Evolutionary conservation across 2,113 vertebrate genomes (phyloP).

Genomic region (Chionodraco myersi): DNA sequence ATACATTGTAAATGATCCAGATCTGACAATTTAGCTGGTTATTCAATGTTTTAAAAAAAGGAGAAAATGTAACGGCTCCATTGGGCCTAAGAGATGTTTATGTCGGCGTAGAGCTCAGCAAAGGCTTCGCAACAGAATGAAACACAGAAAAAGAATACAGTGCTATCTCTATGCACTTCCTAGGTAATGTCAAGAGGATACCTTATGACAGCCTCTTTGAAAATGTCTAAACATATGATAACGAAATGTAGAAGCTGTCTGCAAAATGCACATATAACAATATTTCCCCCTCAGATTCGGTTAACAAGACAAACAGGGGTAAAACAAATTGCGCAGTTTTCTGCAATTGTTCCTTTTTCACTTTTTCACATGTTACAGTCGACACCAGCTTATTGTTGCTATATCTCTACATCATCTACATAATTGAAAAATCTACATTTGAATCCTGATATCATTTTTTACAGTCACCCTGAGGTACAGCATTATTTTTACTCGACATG

Average conservation of each 20-base stretch:
- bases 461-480: constrained; percentile 48
- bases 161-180: constrained; percentile 46
- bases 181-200: constrained; percentile 61
- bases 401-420: constrained; percentile 35
- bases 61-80: constrained; percentile 32
- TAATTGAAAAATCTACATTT: constrained; percentile 44
- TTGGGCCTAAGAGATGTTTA: constrained; percentile 55
- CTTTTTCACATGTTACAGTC: constrained; percentile 26
- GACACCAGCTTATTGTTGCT: constrained; percentile 37
- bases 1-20: constrained; percentile 55
- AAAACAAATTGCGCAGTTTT: constrained; percentile 33
- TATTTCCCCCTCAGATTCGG: constrained; percentile 22
- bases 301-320: constrained; percentile 39
- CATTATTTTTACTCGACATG: constrained; percentile 31
- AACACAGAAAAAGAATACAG: constrained; percentile 55
- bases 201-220: constrained; percentile 38
- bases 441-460: constrained; percentile 39
- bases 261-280: constrained; percentile 25
- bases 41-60: constrained; percentile 44
- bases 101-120: constrained; percentile 57
- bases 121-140: constrained; percentile 53
- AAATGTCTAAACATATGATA: constrained; percentile 50
- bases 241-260: constrained; percentile 49
- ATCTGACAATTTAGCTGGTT: constrained; percentile 53
- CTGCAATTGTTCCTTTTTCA: constrained; percentile 30